These are phyloP conservation scores for Cerastis leucographa DNA, from an alignment of 2,888 invertebrate species.

Conservation along the genomic window DNA sequence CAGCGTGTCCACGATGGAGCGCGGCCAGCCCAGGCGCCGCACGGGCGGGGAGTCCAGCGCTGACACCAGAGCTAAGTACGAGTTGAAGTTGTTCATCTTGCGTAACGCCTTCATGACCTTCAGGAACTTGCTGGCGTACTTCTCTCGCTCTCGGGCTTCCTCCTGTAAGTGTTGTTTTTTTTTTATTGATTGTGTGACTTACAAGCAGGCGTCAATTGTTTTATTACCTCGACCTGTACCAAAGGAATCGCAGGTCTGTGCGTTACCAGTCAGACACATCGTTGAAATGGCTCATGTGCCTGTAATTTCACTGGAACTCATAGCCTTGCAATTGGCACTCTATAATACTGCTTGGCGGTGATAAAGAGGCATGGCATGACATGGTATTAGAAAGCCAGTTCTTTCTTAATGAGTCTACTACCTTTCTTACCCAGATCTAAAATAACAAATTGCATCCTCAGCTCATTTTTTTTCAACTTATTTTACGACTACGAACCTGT, in stretches of 20 bases:
- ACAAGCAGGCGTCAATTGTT: background rate
- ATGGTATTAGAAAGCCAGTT: background rate
- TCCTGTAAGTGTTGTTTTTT: conserved; percentile 78
- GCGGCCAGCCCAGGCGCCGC: conserved; percentile 97
- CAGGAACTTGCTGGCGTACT: conserved; percentile 98
- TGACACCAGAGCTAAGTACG: conserved; percentile 98
- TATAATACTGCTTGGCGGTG: background rate
- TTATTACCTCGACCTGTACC: too few species aligned
- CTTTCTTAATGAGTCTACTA: background rate
- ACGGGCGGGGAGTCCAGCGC: conserved; percentile 99
- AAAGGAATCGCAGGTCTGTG: background rate
- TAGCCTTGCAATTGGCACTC: too few species aligned
- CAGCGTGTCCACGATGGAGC: conserved; percentile 96
- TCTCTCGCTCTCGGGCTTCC: conserved; percentile 98
- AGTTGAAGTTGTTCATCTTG: conserved; percentile 99
- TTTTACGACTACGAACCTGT: conserved; percentile 84
- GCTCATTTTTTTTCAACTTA: background rate
- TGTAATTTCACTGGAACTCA: too few species aligned
- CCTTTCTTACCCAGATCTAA: background rate
- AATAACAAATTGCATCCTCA: background rate
- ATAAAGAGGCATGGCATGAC: background rate
- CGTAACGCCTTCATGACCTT: conserved; percentile 99
- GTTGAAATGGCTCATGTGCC: background rate
- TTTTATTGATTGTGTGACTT: background rate
- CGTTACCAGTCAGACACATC: background rate